These are phyloP conservation scores for Ophion obscuratus DNA, from an alignment of 2,888 invertebrate species.

Conservation along the genomic window DNA sequence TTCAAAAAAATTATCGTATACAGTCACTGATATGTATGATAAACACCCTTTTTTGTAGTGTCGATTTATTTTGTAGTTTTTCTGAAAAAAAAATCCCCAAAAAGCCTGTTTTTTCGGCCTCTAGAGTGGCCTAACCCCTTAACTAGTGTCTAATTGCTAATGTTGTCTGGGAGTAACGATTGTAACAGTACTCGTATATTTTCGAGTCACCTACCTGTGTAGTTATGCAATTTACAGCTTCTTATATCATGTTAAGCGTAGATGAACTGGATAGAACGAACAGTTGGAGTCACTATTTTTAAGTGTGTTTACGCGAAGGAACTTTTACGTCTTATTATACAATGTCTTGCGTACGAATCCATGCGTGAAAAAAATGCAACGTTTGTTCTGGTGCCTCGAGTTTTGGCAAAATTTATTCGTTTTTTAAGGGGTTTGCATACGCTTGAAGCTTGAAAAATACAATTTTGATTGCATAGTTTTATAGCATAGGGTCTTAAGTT, in stretches of 20 bases:
- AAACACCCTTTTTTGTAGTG: no score
- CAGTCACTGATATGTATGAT: no score
- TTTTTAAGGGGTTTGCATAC: no score
- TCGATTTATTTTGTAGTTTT: no score
- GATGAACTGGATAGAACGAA: background rate
- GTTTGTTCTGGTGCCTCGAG: background rate
- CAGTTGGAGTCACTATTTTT: background rate
- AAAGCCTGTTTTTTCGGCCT: no score
- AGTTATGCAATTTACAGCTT: background rate
- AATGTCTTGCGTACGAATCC: background rate
- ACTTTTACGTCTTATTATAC: background rate
- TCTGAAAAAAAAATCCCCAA: no score
- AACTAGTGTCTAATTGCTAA: background rate
- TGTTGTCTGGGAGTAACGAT: background rate
- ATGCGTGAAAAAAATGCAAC: background rate
- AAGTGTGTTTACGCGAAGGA: background rate
- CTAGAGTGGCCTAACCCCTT: background rate
- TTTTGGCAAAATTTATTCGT: background rate
- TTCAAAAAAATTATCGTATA: no score
- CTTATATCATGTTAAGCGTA: background rate
- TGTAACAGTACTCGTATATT: background rate
- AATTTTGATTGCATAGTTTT: no score
- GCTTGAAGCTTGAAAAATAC: no score
- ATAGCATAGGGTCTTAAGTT: no score
- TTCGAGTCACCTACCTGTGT: background rate